Percentiles rank a stretch among this genome's conserved stretches.
Conservation (phyloP, 2,888 invertebrate species). For the Xylocampa areola region DNA sequence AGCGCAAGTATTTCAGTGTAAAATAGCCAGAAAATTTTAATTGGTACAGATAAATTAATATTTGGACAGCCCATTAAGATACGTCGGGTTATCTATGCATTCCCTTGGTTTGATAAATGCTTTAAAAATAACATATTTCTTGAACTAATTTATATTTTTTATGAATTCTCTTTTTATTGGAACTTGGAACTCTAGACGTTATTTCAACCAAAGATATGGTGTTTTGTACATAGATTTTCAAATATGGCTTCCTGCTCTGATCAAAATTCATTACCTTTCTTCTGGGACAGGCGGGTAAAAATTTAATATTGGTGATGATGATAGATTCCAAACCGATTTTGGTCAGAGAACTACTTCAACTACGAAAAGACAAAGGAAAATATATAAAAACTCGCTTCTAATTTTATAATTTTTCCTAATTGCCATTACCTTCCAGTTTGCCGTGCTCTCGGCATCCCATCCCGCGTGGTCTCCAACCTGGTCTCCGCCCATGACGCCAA, state of each 20-base stretch:
- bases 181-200: neutral
- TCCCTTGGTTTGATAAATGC: slow-evolving; percentile 10
- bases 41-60: slow-evolving; percentile 20
- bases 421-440: slow-evolving; percentile 88
- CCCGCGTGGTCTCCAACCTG: slow-evolving; percentile 94
- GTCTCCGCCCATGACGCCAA: slow-evolving; percentile 96
- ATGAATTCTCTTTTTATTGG: slow-evolving; percentile 5
- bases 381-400: neutral
- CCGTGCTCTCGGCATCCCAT: slow-evolving; percentile 94
- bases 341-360: too few species aligned
- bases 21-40: slow-evolving; percentile 8
- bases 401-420: neutral
- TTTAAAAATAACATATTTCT: slow-evolving; percentile 17
- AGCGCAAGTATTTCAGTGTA: neutral
- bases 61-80: slow-evolving; percentile 26
- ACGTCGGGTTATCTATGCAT: slow-evolving; percentile 22
- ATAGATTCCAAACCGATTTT: too few species aligned
- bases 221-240: too few species aligned
- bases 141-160: slow-evolving; percentile 8
- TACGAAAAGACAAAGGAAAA: too few species aligned
- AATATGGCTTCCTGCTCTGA: too few species aligned
- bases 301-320: too few species aligned
- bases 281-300: too few species aligned
- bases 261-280: too few species aligned
- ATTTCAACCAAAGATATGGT: too few species aligned